A percentile compares a stretch with the other conserved stretches of the same genome.
Evolutionary conservation across 2,113 vertebrate genomes (phyloP).

Genomic region (Protobothrops mucrosquamatus): DNA sequence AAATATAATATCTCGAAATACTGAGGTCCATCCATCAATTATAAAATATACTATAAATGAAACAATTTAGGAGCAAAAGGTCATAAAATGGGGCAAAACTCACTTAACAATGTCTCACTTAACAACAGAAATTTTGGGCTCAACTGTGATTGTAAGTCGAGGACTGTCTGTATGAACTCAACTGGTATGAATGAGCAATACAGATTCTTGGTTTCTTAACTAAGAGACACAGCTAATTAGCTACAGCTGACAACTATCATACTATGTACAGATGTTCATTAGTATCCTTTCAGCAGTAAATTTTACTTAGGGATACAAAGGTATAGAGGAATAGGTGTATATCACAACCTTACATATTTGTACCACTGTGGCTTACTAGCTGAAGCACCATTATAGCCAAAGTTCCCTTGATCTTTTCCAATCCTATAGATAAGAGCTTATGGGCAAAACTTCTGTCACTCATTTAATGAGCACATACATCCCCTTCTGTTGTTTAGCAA

Average conservation of each 20-base stretch:
- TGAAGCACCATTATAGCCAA: slow-evolving; percentile 22
- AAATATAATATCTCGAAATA: background rate
- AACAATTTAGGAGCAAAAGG: background rate
- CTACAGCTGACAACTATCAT: slow-evolving; percentile 9
- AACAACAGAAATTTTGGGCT: too few relatives aligned
- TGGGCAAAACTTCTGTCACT: slow-evolving; percentile 56
- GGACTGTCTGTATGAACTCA: background rate
- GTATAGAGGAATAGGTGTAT: background rate
- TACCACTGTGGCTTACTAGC: slow-evolving; percentile 31
- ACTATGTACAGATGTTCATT: background rate
- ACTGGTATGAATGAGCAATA: background rate
- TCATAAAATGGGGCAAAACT: background rate
- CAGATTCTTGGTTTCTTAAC: slow-evolving; percentile 17
- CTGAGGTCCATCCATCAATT: background rate
- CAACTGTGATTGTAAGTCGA: background rate
- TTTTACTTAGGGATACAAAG: slow-evolving; percentile 34
- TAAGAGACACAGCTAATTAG: background rate
- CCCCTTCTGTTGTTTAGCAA: slow-evolving; percentile 66
- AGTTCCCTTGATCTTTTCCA: slow-evolving; percentile 48
- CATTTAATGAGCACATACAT: slow-evolving; percentile 59
- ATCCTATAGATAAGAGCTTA: slow-evolving; percentile 47
- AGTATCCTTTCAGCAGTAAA: background rate
- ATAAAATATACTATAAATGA: background rate
- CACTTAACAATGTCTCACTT: background rate
- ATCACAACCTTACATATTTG: slow-evolving; percentile 40